Evolutionary conservation across 2,797 vertebrate genomes (phyloP).

Genomic region (Nannoperca australis): DNA sequence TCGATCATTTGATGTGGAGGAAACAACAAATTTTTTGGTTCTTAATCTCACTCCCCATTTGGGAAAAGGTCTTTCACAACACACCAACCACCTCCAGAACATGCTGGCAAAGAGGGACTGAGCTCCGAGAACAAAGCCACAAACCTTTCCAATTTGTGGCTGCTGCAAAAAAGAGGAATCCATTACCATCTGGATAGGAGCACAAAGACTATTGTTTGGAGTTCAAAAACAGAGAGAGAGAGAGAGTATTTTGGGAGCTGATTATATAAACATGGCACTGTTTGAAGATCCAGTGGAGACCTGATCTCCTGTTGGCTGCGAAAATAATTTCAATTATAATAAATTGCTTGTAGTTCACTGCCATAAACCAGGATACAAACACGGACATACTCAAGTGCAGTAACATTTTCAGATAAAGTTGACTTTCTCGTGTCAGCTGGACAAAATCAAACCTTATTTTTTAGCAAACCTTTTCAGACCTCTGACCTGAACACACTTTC

Average conservation of each 20-base stretch:
- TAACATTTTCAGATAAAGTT: background rate
- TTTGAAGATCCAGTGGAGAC: slow-evolving; percentile 20
- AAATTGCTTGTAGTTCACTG: slow-evolving; percentile 22
- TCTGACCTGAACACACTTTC: slow-evolving; percentile 3
- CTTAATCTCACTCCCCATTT: slow-evolving; percentile 29
- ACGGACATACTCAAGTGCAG: background rate
- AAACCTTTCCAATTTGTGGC: slow-evolving; percentile 53
- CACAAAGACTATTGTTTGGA: slow-evolving; percentile 69
- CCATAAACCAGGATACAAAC: background rate
- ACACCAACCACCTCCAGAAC: slow-evolving; percentile 48
- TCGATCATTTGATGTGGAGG: slow-evolving; percentile 1
- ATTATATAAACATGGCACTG: slow-evolving; percentile 32
- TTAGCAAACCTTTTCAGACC: background rate
- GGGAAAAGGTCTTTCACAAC: slow-evolving; percentile 65
- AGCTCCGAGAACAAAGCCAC: slow-evolving; percentile 54
- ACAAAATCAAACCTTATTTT: slow-evolving; percentile 20
- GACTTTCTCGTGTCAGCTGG: slow-evolving; percentile 21
- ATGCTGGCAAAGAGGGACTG: slow-evolving; percentile 47
- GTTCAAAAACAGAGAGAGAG: slow-evolving; percentile 15
- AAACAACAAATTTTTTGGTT: slow-evolving; percentile 39
- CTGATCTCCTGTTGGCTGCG: slow-evolving; percentile 24
- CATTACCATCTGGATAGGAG: slow-evolving; percentile 61
- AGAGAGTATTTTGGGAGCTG: slow-evolving; percentile 22
- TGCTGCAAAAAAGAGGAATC: slow-evolving; percentile 41
- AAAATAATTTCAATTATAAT: slow-evolving; percentile 41